phyloP scores from a whole-genome alignment of 1,140 invertebrate species.

The Charaxes varanes region DNA sequence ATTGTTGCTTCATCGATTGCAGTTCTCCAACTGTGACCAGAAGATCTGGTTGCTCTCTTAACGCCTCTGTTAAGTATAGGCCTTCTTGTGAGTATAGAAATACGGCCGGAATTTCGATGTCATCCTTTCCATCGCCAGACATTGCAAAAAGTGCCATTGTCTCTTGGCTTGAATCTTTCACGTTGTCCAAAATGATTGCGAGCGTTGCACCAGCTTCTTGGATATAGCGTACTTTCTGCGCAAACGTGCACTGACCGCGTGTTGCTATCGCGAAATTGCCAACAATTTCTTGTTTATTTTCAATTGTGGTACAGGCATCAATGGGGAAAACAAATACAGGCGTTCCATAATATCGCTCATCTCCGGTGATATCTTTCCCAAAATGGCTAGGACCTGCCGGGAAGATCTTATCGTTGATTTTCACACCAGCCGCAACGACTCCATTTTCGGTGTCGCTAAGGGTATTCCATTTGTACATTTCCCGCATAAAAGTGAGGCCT shows the following conservation, averaged over 20 bases:
- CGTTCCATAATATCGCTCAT: slow-evolving; percentile 76
- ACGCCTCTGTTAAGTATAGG: slow-evolving; percentile 74
- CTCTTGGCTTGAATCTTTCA: slow-evolving; percentile 80
- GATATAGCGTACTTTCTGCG: slow-evolving; percentile 93
- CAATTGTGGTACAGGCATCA: slow-evolving; percentile 79
- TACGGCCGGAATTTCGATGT: slow-evolving; percentile 92
- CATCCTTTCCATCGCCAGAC: slow-evolving; percentile 93
- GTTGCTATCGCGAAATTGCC: slow-evolving; percentile 90
- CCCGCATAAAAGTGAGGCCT: slow-evolving; percentile 96
- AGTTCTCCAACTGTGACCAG: slow-evolving; percentile 74
- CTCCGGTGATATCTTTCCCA: slow-evolving; percentile 82
- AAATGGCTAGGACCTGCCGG: slow-evolving; percentile 94
- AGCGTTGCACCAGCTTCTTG: slow-evolving; percentile 88
- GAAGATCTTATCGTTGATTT: slow-evolving; percentile 65
- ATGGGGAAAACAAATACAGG: slow-evolving; percentile 76
- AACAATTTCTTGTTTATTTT: slow-evolving; percentile 77
- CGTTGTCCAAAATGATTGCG: slow-evolving; percentile 93
- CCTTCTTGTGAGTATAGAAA: slow-evolving; percentile 93
- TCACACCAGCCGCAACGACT: slow-evolving; percentile 44
- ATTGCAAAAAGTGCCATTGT: slow-evolving; percentile 93
- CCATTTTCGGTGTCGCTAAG: slow-evolving; percentile 60
- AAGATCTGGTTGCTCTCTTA: slow-evolving; percentile 68
- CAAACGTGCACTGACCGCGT: slow-evolving; percentile 95
- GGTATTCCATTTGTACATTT: slow-evolving; percentile 95
- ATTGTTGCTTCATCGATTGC: slow-evolving; percentile 39